Percentiles rank a stretch among this genome's conserved stretches.
Evolutionary conservation across 37 sponge, comb jelly and placozoan species (phyloP).

Genomic region (Oopsacas minuta): DNA sequence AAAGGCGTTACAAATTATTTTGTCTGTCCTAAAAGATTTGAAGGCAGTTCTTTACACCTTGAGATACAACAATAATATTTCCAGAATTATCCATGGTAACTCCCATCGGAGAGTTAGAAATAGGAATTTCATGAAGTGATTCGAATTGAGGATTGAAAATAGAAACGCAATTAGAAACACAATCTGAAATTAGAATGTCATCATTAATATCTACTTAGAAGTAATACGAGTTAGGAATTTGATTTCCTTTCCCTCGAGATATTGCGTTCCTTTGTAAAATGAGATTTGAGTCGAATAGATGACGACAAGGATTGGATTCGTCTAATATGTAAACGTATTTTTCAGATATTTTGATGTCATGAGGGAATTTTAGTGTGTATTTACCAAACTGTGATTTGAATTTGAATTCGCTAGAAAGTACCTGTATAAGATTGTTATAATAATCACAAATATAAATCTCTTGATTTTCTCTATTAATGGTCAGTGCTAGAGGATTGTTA

Average conservation of each 20-base stretch:
- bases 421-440: not conserved
- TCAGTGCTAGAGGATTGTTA: not conserved
- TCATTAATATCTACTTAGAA: not conserved
- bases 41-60: not conserved
- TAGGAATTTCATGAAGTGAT: not conserved
- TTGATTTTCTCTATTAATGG: not conserved
- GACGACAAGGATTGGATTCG: conserved; percentile 8
- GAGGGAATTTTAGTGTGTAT: not conserved
- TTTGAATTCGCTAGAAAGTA: not conserved
- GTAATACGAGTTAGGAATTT: not conserved
- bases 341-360: not conserved
- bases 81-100: not conserved
- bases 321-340: not conserved
- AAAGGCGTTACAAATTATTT: no score
- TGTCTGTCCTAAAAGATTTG: conserved; percentile 9
- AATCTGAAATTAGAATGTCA: not conserved
- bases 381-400: conserved; percentile 14
- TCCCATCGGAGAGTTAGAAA: not conserved
- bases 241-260: not conserved
- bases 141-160: conserved; percentile 7
- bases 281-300: not conserved
- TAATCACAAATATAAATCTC: not conserved
- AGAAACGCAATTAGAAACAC: not conserved
- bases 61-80: not conserved
- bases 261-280: not conserved